Percentiles rank a stretch among this genome's conserved stretches.
phyloP scores from a whole-genome alignment of 2,797 vertebrate genomes.

The Hypotaenidia philippensis region DNA sequence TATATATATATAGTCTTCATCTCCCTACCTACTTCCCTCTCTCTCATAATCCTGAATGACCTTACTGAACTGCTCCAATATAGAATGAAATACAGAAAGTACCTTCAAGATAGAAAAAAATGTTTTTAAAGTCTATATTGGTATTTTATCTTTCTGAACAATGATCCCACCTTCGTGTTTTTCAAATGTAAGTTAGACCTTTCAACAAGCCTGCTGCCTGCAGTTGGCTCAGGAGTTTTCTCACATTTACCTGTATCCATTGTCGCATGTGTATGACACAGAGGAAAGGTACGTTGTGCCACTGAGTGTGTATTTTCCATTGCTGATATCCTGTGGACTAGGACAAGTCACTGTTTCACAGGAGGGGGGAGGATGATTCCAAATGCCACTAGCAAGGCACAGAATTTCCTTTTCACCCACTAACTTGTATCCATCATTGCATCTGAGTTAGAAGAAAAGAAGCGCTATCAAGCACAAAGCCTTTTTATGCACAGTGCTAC shows the following conservation, averaged over 20 bases:
- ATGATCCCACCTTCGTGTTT: background rate
- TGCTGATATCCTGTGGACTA: conserved; percentile 80
- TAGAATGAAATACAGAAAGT: background rate
- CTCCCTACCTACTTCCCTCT: background rate
- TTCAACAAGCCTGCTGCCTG: background rate
- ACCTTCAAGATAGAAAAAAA: background rate
- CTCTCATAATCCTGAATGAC: background rate
- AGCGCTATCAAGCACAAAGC: background rate
- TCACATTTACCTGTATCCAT: conserved; percentile 91
- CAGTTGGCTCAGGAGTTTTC: background rate
- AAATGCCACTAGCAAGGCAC: conserved; percentile 88
- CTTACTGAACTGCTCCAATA: background rate
- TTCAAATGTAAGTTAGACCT: background rate
- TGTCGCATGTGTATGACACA: conserved; percentile 86
- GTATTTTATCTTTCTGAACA: background rate
- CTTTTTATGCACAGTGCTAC: background rate
- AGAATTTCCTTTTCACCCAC: conserved; percentile 86
- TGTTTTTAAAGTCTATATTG: background rate
- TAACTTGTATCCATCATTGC: conserved; percentile 88
- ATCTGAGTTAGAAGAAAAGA: conserved; percentile 81
- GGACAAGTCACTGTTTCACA: conserved; percentile 91
- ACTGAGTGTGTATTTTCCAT: conserved; percentile 84
- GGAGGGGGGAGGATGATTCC: conserved; percentile 86
- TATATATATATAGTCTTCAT: background rate
- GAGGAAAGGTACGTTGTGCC: conserved; percentile 89